A percentile compares a stretch with the other conserved stretches of the same genome.
These are phyloP conservation scores for Spisula subtruncata DNA, from an alignment of 2,888 invertebrate species.

Conservation along the genomic window DNA sequence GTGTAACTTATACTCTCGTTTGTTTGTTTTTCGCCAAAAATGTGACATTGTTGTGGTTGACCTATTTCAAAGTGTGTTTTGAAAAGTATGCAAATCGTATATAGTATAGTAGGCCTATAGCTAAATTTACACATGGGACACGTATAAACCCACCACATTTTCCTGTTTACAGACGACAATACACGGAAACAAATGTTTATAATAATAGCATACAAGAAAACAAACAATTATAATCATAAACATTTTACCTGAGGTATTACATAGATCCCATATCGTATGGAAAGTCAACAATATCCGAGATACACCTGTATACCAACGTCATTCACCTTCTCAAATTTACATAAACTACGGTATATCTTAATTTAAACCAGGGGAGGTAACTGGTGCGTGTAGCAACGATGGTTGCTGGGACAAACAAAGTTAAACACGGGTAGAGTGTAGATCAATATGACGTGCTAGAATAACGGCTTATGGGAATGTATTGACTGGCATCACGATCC, in stretches of 20 bases:
- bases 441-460: not conserved
- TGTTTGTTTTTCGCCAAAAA: no score
- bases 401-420: constrained; percentile 60
- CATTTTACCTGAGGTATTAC: constrained; percentile 12
- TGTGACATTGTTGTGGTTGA: not conserved
- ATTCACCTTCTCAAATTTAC: constrained; percentile 30
- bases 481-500: not conserved
- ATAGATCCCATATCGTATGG: not conserved
- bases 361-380: constrained; percentile 51
- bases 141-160: not conserved
- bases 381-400: constrained; percentile 52
- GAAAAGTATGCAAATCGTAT: not conserved
- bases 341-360: constrained; percentile 23
- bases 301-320: constrained; percentile 19
- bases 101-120: not conserved
- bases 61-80: constrained; percentile 4
- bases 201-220: not conserved
- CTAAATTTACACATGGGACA: not conserved
- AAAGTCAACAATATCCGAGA: constrained; percentile 1
- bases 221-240: not conserved
- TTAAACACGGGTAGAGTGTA: constrained; percentile 20
- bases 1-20: no score
- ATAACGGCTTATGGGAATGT: not conserved
- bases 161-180: not conserved
- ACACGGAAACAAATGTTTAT: not conserved